These are phyloP conservation scores for Cosmopolites sordidus DNA, from an alignment of 2,888 invertebrate genomes.

Conservation along the genomic window DNA sequence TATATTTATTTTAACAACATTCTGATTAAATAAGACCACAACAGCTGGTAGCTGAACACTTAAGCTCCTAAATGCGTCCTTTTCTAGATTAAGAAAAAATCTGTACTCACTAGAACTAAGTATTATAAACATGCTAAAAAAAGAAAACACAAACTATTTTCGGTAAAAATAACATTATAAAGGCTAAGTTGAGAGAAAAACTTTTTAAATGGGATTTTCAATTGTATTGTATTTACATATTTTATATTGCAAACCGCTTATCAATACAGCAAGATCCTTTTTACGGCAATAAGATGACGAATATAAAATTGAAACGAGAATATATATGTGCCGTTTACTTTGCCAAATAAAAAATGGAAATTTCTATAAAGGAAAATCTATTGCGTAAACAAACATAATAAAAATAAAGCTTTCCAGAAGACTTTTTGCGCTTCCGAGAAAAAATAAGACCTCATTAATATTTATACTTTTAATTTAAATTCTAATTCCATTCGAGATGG, in stretches of 20 bases:
- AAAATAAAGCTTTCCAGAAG: constrained; percentile 19
- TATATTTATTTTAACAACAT: too few species aligned
- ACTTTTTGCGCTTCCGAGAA: constrained; percentile 18
- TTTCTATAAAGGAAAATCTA: constrained; percentile 20
- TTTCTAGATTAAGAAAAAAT: not conserved
- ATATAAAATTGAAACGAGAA: constrained; percentile 15
- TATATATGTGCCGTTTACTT: constrained; percentile 12
- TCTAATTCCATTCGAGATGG: constrained; percentile 19
- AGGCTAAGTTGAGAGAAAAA: too few species aligned
- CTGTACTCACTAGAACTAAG: not conserved
- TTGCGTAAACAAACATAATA: constrained; percentile 25
- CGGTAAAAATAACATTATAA: too few species aligned
- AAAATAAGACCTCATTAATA: constrained; percentile 21
- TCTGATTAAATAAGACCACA: too few species aligned
- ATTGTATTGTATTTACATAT: constrained; percentile 6
- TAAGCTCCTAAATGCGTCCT: not conserved
- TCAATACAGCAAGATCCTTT: constrained; percentile 3
- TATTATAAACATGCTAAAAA: too few species aligned
- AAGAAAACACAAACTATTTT: too few species aligned
- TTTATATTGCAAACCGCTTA: constrained; percentile 10
- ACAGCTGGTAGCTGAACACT: too few species aligned
- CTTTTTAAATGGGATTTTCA: not conserved
- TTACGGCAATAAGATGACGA: constrained; percentile 4
- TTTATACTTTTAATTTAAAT: constrained; percentile 24
- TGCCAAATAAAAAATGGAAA: constrained; percentile 20